phyloP scores from a whole-genome alignment of 2,113 vertebrate species.

The Dasyurus viverrinus region DNA sequence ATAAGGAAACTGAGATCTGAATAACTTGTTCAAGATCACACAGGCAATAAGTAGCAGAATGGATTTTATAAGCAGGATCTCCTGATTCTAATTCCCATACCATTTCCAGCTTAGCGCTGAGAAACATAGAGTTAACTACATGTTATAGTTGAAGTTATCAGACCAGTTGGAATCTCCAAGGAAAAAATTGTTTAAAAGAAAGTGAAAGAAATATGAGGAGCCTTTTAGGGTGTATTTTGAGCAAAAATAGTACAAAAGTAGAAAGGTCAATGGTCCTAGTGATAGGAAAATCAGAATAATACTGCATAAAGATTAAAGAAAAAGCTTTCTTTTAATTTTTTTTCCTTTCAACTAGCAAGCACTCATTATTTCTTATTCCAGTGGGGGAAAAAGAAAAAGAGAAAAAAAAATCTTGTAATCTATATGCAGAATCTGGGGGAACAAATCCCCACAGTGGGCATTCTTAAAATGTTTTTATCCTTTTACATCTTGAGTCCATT shows the following conservation, averaged over 20 bases:
- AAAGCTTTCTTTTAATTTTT: background rate
- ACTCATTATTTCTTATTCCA: background rate
- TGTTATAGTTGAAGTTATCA: background rate
- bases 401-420: background rate
- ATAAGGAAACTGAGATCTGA: background rate
- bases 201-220: background rate
- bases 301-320: background rate
- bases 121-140: background rate
- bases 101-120: background rate
- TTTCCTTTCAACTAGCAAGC: background rate
- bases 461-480: background rate
- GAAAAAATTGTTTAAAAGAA: background rate
- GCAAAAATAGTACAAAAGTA: background rate
- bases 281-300: background rate
- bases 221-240: background rate
- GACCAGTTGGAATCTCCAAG: background rate
- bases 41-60: background rate
- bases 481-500: background rate
- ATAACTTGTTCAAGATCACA: background rate
- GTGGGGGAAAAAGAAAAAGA: background rate
- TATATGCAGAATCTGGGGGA: background rate
- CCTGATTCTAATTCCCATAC: background rate
- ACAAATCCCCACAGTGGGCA: background rate
- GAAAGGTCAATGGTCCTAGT: background rate
- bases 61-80: background rate